phyloP scores from a whole-genome alignment of 2,113 vertebrate species.

The Solenodon paradoxus region DNA sequence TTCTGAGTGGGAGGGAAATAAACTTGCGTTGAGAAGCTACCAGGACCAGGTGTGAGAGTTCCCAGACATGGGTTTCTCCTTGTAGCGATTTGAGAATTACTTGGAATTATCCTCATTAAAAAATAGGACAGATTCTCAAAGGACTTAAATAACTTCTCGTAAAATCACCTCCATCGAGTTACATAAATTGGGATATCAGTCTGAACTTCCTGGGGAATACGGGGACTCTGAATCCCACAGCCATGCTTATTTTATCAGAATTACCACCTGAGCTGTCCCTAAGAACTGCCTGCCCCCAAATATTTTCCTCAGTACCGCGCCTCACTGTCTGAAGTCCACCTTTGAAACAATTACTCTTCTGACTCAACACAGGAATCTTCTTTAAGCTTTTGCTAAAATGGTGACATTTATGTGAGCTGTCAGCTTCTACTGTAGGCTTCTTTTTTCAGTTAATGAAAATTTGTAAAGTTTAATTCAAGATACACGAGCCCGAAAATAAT shows the following conservation, averaged over 20 bases:
- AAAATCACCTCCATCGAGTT: neutral
- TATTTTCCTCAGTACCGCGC: neutral
- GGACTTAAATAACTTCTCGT: neutral
- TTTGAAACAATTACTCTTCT: neutral
- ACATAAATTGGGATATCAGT: neutral
- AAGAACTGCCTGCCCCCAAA: neutral
- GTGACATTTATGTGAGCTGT: neutral
- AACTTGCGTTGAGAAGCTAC: neutral
- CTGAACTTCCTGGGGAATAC: neutral
- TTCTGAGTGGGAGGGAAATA: neutral
- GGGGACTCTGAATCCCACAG: neutral
- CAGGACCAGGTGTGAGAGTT: neutral
- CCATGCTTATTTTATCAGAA: neutral
- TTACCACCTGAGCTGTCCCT: no score
- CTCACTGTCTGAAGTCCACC: neutral
- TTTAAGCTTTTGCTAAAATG: neutral
- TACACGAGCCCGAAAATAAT: neutral
- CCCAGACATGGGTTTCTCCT: neutral
- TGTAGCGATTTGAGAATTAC: neutral
- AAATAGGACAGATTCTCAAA: neutral
- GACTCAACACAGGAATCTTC: neutral
- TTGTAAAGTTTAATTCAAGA: constrained; percentile 2
- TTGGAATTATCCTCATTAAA: neutral
- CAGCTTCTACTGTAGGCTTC: neutral
- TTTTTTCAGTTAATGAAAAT: neutral